A percentile compares a stretch with the other conserved stretches of the same genome.
These are phyloP conservation scores for Urechis unicinctus DNA, from an alignment of 2,888 invertebrate species.

Conservation along the genomic window DNA sequence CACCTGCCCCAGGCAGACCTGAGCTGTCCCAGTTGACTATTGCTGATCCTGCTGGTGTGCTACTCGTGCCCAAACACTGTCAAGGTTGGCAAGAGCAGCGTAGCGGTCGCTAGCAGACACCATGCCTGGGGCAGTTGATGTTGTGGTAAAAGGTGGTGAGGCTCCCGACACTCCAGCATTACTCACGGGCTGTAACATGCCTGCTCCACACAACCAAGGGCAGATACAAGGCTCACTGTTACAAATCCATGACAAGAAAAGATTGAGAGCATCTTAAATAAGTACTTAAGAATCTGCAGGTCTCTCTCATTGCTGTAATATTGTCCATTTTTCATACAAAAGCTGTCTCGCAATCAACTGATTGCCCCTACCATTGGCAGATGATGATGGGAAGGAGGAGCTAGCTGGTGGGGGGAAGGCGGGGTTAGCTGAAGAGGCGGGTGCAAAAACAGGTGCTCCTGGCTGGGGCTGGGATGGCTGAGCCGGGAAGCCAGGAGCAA, in stretches of 20 bases:
- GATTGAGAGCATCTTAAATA: too few species aligned
- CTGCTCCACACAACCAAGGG: too few species aligned
- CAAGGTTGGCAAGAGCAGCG: slow-evolving; percentile 90
- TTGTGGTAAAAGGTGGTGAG: neutral
- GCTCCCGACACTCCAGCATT: neutral
- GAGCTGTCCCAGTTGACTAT: slow-evolving; percentile 17
- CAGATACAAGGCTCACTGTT: too few species aligned
- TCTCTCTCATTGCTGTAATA: too few species aligned
- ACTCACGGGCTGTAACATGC: neutral
- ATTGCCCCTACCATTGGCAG: neutral
- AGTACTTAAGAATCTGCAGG: neutral
- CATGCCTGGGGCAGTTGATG: neutral
- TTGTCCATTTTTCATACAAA: too few species aligned
- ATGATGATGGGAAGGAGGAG: neutral
- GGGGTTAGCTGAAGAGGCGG: neutral
- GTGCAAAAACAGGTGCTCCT: neutral
- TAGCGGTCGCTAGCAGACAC: slow-evolving; percentile 66
- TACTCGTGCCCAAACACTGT: slow-evolving; percentile 52
- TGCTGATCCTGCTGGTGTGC: slow-evolving; percentile 2
- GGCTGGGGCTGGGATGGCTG: neutral
- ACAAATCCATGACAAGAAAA: too few species aligned
- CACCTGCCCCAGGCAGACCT: neutral
- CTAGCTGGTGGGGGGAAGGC: neutral
- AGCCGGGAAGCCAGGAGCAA: slow-evolving; percentile 1
- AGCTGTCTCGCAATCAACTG: too few species aligned